Evolutionary conservation across 1,140 invertebrate species (phyloP).

Genomic region (Temnothorax curvispinosus): DNA sequence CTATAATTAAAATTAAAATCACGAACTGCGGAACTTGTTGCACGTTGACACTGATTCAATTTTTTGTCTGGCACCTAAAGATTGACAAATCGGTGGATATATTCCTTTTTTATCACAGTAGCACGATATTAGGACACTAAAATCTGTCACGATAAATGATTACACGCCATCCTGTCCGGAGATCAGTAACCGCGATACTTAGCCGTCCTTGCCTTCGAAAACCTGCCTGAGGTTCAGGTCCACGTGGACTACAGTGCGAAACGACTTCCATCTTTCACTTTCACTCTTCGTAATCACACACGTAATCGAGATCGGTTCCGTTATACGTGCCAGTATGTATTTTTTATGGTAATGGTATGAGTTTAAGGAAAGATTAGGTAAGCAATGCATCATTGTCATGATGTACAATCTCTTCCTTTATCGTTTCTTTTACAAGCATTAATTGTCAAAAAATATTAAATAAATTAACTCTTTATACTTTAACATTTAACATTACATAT

Average conservation of each 20-base stretch:
- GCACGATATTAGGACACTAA: not conserved
- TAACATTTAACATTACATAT: not conserved
- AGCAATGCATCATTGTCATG: not conserved
- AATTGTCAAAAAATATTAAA: not conserved
- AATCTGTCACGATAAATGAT: not conserved
- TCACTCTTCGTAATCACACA: slow-evolving; percentile 69
- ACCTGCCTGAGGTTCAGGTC: slow-evolving; percentile 44
- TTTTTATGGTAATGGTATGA: not conserved
- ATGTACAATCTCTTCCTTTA: not conserved
- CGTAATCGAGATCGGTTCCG: slow-evolving; percentile 36
- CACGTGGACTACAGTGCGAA: slow-evolving; percentile 69
- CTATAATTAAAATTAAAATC: not conserved
- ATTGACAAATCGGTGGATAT: not conserved
- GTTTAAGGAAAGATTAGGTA: not conserved
- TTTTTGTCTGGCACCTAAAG: not conserved
- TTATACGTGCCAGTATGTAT: not conserved
- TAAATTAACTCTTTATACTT: not conserved
- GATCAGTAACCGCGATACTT: slow-evolving; percentile 51
- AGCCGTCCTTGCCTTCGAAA: slow-evolving; percentile 36
- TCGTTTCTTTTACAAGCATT: not conserved
- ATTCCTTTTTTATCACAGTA: slow-evolving; percentile 6
- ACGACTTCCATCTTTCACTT: slow-evolving; percentile 72
- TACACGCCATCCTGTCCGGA: not conserved
- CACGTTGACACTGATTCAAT: not conserved
- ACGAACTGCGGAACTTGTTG: not conserved